Conservation (phyloP, 2,888 invertebrate species). For the Cosmia trapezina region DNA sequence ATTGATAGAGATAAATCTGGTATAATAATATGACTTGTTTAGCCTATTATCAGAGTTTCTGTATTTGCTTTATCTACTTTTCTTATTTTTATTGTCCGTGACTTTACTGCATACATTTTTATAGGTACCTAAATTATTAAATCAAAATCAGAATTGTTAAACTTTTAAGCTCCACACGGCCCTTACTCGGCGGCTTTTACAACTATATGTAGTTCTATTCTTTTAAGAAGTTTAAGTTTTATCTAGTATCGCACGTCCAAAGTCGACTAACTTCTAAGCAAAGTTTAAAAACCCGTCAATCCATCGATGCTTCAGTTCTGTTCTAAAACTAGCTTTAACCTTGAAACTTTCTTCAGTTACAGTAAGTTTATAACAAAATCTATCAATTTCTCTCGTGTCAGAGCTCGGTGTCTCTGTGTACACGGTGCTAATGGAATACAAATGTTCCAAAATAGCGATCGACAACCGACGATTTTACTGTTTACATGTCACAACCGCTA, state of each 20-base stretch:
- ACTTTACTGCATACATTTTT: not conserved
- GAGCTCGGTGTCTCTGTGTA: slow-evolving; percentile 21
- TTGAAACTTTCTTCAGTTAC: slow-evolving; percentile 20
- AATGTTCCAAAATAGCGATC: slow-evolving; percentile 58
- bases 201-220: not conserved
- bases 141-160: not conserved
- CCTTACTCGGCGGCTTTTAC: not conserved
- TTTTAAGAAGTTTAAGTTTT: slow-evolving; percentile 7
- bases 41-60: not conserved
- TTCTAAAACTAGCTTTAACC: slow-evolving; percentile 32
- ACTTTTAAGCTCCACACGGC: not conserved
- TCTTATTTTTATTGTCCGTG: not conserved
- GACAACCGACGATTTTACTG: slow-evolving; percentile 41
- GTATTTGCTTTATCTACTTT: not conserved
- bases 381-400: slow-evolving; percentile 27
- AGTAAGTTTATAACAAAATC: slow-evolving; percentile 41
- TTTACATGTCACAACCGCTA: slow-evolving; percentile 56
- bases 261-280: not conserved
- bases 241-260: not conserved
- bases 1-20: slow-evolving; percentile 13
- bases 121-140: not conserved
- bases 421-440: slow-evolving; percentile 57
- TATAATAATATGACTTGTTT: not conserved
- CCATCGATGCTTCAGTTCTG: not conserved
- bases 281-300: slow-evolving; percentile 30